Evolutionary conservation across 2,797 vertebrate genomes (phyloP).

Genomic region (Fistularia commersonii): DNA sequence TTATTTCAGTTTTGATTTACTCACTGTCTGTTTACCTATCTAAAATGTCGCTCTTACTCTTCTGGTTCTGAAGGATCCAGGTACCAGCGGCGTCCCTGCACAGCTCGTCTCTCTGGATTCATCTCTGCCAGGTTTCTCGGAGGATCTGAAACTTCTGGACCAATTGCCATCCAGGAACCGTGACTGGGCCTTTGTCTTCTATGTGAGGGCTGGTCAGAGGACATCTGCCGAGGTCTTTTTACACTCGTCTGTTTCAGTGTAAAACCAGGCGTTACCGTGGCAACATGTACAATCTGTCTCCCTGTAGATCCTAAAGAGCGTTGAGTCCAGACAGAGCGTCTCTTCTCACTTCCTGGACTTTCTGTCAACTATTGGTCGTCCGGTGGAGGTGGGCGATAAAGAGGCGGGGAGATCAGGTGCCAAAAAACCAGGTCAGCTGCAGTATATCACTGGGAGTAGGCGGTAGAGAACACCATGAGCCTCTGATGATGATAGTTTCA

Average conservation of each 20-base stretch:
- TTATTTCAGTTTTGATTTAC: too few species aligned
- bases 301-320: conserved; percentile 86
- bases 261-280: too few species aligned
- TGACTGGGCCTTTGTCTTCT: conserved; percentile 90
- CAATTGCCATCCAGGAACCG: conserved; percentile 84
- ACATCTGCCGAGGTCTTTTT: conserved; percentile 83
- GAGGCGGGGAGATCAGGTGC: conserved; percentile 14
- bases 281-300: not conserved
- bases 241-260: not conserved
- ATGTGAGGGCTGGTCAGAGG: conserved; percentile 89
- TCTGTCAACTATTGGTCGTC: conserved; percentile 86
- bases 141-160: conserved; percentile 86
- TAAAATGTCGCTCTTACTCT: conserved; percentile 6
- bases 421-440: conserved; percentile 78
- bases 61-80: conserved; percentile 51
- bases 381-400: conserved; percentile 71
- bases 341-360: conserved; percentile 88
- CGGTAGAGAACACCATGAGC: not conserved
- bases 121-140: conserved; percentile 84
- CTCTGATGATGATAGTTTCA: not conserved
- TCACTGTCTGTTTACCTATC: not conserved
- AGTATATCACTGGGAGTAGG: conserved; percentile 13
- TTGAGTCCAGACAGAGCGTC: conserved; percentile 82
- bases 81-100: conserved; percentile 83
- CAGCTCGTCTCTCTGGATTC: conserved; percentile 89